Base-by-base conservation (phyloP, 1,140 invertebrate genomes). In the Trichogramma pretiosum region DNA sequence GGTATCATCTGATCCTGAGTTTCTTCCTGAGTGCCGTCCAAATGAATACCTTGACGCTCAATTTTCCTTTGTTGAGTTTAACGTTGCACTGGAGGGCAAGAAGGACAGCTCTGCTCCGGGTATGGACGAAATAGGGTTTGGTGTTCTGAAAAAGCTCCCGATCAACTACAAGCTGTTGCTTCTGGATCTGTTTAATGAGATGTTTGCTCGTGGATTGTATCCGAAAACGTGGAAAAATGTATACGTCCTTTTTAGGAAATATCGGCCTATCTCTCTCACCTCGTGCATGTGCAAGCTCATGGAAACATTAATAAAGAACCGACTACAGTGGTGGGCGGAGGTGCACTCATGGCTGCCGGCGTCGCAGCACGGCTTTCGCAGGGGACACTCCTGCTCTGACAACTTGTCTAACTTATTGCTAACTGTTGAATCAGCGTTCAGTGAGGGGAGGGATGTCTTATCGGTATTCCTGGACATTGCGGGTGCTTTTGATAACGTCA, bases 231-330 rank as follows among this genome's bases (percentile, higher is more conserved):
- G 49, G 53, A 42, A 37, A 30, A 30, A 41, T 10, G 34, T 30
- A 16, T 35, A 33, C 14, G 38, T 51, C 14, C 48, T 46, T 19
- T 46, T 50, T 30, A 50, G 49, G 10, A 54, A 40, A 14, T 41
- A 42, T 7, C 37, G 46, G 33, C 54, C 54, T 5, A 55, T 52
- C 17, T 39, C 50, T 10, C 43, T 56, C 9, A 40, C 51, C 13
- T 48, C 52, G 11, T 54, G 52, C 14, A 5, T 56, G 1, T 44
- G 41, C 22, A 56, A 56, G 26, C 19, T 49, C 3, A 22, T 39
- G 2, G 37, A 39, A 22, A 21, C 21, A 9, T 22, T 39, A 22
- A 19, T 11, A 21, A 21, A 19, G 11, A 39, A 39, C 24, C 8
- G 19, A 21, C 21, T 39, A 23, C 11, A 23, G 13, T 39, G 37